phyloP scores from a whole-genome alignment of 2,797 vertebrate genomes.

The Lerista edwardsae region DNA sequence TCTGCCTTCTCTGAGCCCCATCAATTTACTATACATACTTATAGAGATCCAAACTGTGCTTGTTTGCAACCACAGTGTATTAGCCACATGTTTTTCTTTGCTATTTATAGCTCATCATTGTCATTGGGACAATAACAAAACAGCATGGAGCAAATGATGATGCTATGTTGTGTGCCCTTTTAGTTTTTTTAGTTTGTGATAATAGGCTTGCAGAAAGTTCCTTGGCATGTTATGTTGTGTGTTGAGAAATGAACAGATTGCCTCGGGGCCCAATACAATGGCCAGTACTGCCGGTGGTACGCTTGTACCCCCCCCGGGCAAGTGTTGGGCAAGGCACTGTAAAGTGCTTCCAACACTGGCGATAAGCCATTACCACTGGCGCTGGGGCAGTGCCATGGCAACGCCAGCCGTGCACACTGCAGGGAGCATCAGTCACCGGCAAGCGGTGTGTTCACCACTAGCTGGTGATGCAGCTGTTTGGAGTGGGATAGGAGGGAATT shows the following conservation, averaged over 20 bases:
- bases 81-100: neutral
- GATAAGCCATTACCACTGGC: too few relatives aligned
- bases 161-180: rapidly evolving
- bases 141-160: neutral
- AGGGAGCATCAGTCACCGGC: too few relatives aligned
- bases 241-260: conserved; percentile 1
- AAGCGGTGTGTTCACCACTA: too few relatives aligned
- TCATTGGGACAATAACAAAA: conserved; percentile 2
- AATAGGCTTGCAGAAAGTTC: conserved; percentile 3
- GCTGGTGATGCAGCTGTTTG: too few relatives aligned
- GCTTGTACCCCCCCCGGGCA: too few relatives aligned
- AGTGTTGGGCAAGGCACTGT: too few relatives aligned
- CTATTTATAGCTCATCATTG: neutral
- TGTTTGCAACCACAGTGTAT: neutral
- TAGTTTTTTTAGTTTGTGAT: neutral
- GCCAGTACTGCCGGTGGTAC: too few relatives aligned
- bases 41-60: neutral
- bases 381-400: too few relatives aligned
- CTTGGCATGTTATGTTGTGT: conserved; percentile 35
- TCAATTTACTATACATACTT: neutral
- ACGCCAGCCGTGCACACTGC: too few relatives aligned
- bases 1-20: neutral
- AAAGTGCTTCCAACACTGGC: too few relatives aligned
- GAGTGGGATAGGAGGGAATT: too few relatives aligned
- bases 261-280: too few relatives aligned